Conservation (phyloP, 2,797 vertebrate species). For the Eremophila alpestris region DNA sequence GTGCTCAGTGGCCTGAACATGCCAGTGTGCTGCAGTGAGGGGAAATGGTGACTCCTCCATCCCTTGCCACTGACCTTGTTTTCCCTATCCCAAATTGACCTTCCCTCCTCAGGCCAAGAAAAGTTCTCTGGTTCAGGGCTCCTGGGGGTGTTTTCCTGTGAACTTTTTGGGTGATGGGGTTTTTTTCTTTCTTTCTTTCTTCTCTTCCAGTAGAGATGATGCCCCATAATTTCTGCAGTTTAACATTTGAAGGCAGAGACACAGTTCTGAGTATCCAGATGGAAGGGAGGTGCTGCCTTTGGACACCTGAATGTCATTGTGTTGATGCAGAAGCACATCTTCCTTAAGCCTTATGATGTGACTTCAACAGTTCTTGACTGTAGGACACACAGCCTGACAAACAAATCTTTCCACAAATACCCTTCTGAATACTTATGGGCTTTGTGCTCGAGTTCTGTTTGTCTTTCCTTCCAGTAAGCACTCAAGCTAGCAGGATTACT, state of each 20-base stretch:
- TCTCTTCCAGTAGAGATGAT: background rate
- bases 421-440: background rate
- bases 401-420: background rate
- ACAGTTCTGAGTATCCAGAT: background rate
- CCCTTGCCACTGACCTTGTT: background rate
- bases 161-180: accelerated
- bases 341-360: background rate
- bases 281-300: background rate
- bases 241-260: background rate
- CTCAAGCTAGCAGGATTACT: background rate
- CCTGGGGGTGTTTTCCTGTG: accelerated
- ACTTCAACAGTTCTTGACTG: background rate
- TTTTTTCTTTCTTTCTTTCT: background rate
- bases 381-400: background rate
- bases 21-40: accelerated
- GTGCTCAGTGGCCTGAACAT: background rate
- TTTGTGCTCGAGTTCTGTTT: background rate
- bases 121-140: background rate
- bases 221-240: background rate
- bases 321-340: background rate
- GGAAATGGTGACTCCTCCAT: background rate
- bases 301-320: background rate
- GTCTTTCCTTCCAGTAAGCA: background rate
- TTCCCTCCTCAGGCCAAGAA: background rate
- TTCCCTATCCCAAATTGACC: background rate